Evolutionary conservation across 2,797 vertebrate species (phyloP).

Genomic region (Xenops minutus): DNA sequence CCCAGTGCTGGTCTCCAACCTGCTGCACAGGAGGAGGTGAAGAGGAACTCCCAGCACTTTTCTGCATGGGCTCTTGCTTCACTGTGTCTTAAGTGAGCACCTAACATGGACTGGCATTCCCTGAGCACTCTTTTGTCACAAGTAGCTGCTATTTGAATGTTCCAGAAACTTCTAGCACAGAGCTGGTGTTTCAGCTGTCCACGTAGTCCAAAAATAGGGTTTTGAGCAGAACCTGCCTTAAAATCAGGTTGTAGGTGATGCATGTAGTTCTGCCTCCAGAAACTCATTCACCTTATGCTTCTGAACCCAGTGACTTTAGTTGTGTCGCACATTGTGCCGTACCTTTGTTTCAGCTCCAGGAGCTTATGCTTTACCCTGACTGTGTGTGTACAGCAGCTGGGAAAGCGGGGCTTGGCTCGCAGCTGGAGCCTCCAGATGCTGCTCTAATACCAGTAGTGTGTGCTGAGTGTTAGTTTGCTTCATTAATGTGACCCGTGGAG

Average conservation of each 20-base stretch:
- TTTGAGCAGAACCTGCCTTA: conserved; percentile 9
- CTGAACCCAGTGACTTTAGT: neutral
- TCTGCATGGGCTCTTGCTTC: neutral
- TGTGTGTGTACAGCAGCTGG: neutral
- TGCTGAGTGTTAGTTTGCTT: neutral
- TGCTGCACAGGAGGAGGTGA: neutral
- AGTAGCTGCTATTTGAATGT: neutral
- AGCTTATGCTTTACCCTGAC: conserved; percentile 4
- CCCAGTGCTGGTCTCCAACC: neutral
- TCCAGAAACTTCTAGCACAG: conserved; percentile 50
- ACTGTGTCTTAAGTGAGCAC: accelerated
- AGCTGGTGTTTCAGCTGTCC: neutral
- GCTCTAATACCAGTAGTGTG: neutral
- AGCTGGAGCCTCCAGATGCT: neutral
- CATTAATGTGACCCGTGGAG: neutral
- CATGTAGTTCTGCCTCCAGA: neutral
- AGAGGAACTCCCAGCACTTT: neutral
- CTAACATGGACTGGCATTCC: neutral
- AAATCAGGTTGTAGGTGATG: neutral
- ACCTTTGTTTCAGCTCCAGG: neutral
- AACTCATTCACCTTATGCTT: neutral
- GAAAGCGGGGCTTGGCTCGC: neutral
- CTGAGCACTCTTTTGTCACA: neutral
- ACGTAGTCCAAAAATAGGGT: accelerated
- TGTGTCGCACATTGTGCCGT: neutral